Conservation (phyloP, 2,113 vertebrate species). For the Bungarus multicinctus region DNA sequence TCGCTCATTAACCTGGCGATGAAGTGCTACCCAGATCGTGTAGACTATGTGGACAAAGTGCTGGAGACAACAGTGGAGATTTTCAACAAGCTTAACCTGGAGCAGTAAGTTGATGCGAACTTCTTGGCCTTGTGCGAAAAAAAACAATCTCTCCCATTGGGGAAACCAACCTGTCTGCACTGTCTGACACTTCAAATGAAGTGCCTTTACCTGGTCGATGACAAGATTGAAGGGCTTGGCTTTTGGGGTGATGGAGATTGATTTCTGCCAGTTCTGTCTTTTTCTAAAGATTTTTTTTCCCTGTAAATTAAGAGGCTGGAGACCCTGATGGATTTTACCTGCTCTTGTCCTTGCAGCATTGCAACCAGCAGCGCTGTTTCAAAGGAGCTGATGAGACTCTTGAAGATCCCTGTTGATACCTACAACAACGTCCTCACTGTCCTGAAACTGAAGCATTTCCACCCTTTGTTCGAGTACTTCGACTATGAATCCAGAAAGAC, state of each 20-base stretch:
- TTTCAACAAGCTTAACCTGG: conserved; percentile 97
- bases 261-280: not conserved
- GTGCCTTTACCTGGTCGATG: not conserved
- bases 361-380: conserved; percentile 98
- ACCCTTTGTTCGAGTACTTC: conserved; percentile 96
- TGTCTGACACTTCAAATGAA: not conserved
- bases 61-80: conserved; percentile 97
- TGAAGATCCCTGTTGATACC: conserved; percentile 97
- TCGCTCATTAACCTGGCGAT: conserved; percentile 98
- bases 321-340: conserved; percentile 1
- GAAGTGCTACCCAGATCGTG: conserved; percentile 97
- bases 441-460: conserved; percentile 94
- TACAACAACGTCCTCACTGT: conserved; percentile 97
- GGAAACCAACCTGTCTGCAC: not conserved
- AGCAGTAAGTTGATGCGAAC: conserved; percentile 82
- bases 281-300: not conserved
- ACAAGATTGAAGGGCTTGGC: not conserved
- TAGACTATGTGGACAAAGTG: conserved; percentile 98
- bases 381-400: conserved; percentile 92
- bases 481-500: conserved; percentile 97
- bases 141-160: not conserved
- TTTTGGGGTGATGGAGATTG: not conserved
- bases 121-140: not conserved
- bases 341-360: conserved; percentile 74
- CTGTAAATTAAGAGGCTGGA: not conserved